Conservation (phyloP, 2,797 vertebrate species). For the Anguilla pacifica region DNA sequence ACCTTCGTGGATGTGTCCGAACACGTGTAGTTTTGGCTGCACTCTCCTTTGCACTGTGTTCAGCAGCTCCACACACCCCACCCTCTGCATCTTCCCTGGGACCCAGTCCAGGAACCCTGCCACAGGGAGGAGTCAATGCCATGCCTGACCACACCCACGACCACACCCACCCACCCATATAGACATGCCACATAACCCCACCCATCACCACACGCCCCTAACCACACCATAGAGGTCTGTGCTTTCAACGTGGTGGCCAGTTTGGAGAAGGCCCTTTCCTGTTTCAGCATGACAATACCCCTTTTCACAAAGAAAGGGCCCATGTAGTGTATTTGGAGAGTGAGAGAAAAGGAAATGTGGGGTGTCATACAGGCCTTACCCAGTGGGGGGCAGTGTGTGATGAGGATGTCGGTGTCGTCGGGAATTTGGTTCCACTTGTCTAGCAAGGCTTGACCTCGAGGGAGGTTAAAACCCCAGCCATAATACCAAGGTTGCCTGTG, state of each 20-base stretch:
- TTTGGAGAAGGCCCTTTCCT: too few relatives aligned
- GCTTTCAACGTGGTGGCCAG: too few relatives aligned
- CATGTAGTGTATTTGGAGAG: not conserved
- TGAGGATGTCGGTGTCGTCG: slow-evolving; percentile 90
- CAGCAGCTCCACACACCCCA: slow-evolving; percentile 93
- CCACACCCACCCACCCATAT: not conserved
- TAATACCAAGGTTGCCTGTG: slow-evolving; percentile 98
- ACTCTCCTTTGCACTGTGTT: slow-evolving; percentile 95
- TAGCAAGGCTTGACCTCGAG: slow-evolving; percentile 90
- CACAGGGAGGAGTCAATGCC: slow-evolving; percentile 10
- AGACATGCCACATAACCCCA: not conserved
- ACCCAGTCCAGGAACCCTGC: slow-evolving; percentile 97
- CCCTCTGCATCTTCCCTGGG: slow-evolving; percentile 95
- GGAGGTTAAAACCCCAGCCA: slow-evolving; percentile 96
- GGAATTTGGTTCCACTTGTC: slow-evolving; percentile 99
- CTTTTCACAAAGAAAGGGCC: too few relatives aligned
- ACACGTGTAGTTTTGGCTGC: slow-evolving; percentile 91
- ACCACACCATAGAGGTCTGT: too few relatives aligned
- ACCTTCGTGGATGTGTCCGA: slow-evolving; percentile 98
- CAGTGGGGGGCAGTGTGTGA: slow-evolving; percentile 94
- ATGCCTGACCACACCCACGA: not conserved
- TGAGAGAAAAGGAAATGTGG: slow-evolving; percentile 19
- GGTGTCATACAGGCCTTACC: slow-evolving; percentile 76
- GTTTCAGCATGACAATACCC: too few relatives aligned
- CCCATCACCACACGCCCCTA: not conserved